Evolutionary conservation across 2,888 invertebrate genomes (phyloP).

Genomic region (Clunio marinus): DNA sequence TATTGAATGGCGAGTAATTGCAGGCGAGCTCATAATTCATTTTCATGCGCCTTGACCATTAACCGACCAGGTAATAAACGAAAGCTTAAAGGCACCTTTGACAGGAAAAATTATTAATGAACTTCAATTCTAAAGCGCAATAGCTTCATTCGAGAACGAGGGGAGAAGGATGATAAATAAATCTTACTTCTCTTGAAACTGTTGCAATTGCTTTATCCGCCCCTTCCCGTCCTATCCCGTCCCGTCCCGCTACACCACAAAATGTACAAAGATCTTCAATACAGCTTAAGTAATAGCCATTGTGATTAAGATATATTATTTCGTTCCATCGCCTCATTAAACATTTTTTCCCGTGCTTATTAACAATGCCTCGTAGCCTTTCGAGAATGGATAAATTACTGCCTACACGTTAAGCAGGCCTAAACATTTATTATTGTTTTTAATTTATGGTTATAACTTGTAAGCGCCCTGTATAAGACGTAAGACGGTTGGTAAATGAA

Average conservation of each 20-base stretch:
- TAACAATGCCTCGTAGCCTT: background rate
- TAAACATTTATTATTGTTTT: slow-evolving; percentile 6
- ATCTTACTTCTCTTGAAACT: background rate
- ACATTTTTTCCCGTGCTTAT: slow-evolving; percentile 18
- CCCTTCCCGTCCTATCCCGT: background rate
- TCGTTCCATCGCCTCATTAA: slow-evolving; percentile 19
- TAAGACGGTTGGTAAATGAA: background rate
- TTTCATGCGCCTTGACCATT: no score
- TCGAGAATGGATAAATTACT: background rate
- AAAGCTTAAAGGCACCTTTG: no score
- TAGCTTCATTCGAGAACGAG: no score
- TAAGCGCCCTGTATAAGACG: background rate
- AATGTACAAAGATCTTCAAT: no score
- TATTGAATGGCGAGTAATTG: background rate
- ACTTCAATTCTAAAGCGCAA: no score
- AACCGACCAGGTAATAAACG: background rate
- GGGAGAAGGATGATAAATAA: no score
- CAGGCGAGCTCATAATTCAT: slow-evolving; percentile 2
- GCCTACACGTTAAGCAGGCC: background rate
- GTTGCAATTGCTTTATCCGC: background rate
- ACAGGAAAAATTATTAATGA: no score
- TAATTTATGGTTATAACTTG: slow-evolving; percentile 16
- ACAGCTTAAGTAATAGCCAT: slow-evolving; percentile 2
- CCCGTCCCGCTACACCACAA: background rate
- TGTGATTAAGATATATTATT: slow-evolving; percentile 30